Base-by-base conservation (phyloP, 2,797 vertebrate species). In the Notoglanidium macrostoma region DNA sequence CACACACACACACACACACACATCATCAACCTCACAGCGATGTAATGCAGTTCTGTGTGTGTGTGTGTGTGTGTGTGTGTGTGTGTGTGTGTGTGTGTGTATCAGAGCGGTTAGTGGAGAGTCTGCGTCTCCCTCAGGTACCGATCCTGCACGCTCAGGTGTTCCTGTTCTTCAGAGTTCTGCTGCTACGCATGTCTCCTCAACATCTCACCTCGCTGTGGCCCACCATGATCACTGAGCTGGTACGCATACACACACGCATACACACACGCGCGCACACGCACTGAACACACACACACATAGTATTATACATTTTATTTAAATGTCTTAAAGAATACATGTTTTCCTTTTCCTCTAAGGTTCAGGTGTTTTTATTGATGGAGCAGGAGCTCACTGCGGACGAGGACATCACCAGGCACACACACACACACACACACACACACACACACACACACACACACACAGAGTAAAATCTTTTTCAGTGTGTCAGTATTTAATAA, bases 221-320 rank as follows among this genome's bases (percentile, higher is more conserved):
- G 98, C 98, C 98, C 76, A 99, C 98, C 84, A 99, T 99, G 98
- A 99, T 99, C 94, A 99, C 98, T 35, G 98, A 99, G 91, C 95
- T 99, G 96, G 98, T 99, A 91, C 96, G 40, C 19, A 84, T 51
- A 85, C 70, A 77, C 63, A n/a, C 19, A 85, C 61, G 78, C 46
- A 65, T 32, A 65, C 59, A 78, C 76, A 74, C 59, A 79, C 84
- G 81, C 81, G 81, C 79, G 65, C 70, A 82, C 46, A 65, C 46
- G 35, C 2, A 35, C 35, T 35, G 35, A 35, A 65, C 59, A 78
- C 76, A 68, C 77, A 65, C 46, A 83, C 86, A 85, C 68, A 82
- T 76, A 76, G 0, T 49, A 49, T 6, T n/a, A 55, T 46, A 17
- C 29, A 44, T 80, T 49, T 15, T 10, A 29, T 77, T 29, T 11